Evolutionary conservation across 1,140 invertebrate species (phyloP).

Genomic region (Aricia agestis): DNA sequence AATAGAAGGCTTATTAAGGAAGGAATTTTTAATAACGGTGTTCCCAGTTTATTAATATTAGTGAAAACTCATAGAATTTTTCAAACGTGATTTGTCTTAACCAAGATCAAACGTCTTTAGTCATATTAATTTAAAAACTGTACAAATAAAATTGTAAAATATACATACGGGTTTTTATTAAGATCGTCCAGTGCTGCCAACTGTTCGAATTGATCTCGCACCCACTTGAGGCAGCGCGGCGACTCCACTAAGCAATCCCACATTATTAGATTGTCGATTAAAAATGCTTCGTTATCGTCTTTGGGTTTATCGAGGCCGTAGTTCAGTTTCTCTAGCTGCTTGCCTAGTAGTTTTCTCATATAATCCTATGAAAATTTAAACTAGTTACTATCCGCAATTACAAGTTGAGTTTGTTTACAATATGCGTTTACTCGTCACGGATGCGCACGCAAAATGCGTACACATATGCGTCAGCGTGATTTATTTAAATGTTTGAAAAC

Average conservation of each 20-base stretch:
- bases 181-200: conserved; percentile 74
- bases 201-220: conserved; percentile 72
- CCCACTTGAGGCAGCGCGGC: conserved; percentile 77
- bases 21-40: too few relatives aligned
- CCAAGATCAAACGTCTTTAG: too few relatives aligned
- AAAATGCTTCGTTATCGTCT: conserved; percentile 67
- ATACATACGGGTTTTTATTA: conserved; percentile 75
- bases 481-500: too few relatives aligned
- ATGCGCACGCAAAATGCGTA: background rate
- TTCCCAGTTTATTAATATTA: too few relatives aligned
- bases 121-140: too few relatives aligned
- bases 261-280: conserved; percentile 68
- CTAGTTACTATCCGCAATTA: background rate
- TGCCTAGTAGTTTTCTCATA: conserved; percentile 48
- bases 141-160: background rate
- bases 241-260: conserved; percentile 80
- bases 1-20: too few relatives aligned
- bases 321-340: conserved; percentile 50
- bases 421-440: background rate
- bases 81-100: too few relatives aligned
- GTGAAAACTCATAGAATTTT: too few relatives aligned
- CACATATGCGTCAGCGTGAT: too few relatives aligned
- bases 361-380: conserved; percentile 45
- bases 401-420: background rate
- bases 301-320: conserved; percentile 53